Evolutionary conservation across 2,888 invertebrate genomes (phyloP).

Genomic region (Ellobium chinense): DNA sequence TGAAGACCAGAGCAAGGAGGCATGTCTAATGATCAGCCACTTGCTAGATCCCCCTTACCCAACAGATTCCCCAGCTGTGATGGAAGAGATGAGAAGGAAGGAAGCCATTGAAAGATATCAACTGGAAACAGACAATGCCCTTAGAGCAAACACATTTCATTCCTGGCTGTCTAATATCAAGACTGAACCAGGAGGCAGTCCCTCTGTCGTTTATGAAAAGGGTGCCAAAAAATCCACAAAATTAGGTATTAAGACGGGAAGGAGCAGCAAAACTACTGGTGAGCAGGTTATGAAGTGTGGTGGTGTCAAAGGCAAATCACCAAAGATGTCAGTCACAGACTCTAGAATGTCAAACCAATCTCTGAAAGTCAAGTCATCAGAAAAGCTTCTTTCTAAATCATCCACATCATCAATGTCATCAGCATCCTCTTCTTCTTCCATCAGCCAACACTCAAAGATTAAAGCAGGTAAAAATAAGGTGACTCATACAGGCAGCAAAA

Average conservation of each 20-base stretch:
- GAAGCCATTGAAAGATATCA: background rate
- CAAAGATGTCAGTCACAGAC: background rate
- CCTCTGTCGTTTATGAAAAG: too few species aligned
- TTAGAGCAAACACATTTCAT: background rate
- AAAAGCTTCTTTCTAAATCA: background rate
- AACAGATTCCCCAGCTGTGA: background rate
- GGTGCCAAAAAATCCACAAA: too few species aligned
- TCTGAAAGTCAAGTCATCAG: background rate
- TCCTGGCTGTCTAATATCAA: conserved; percentile 22
- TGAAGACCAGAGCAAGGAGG: conserved; percentile 31
- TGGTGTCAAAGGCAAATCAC: background rate
- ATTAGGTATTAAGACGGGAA: background rate
- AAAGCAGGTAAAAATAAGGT: too few species aligned
- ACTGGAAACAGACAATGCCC: background rate
- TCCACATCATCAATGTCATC: background rate
- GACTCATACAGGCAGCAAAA: too few species aligned
- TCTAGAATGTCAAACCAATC: background rate
- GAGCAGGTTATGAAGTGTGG: too few species aligned
- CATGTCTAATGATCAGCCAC: conserved; percentile 33
- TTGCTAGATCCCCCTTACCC: conserved; percentile 42
- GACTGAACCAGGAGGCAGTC: too few species aligned
- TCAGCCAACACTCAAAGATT: too few species aligned
- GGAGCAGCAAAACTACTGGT: background rate
- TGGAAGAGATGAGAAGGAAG: conserved; percentile 1
- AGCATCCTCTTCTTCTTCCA: too few species aligned